Evolutionary conservation across 2,113 vertebrate species (phyloP).

Genomic region (Sigmodon hispidus): DNA sequence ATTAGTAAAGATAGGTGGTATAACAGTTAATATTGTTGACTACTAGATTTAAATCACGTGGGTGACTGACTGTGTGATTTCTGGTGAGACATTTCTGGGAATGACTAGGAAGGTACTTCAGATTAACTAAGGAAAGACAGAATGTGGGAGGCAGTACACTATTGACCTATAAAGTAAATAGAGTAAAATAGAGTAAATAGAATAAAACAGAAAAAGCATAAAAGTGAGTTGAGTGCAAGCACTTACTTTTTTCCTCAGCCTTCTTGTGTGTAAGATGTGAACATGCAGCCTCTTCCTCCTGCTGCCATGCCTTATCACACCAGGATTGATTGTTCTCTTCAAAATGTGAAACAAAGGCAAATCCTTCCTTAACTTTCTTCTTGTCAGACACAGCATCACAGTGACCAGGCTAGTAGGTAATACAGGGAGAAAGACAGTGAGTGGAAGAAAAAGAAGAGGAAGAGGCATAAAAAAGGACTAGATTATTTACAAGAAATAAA

Average conservation of each 20-base stretch:
- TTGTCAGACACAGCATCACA: not conserved
- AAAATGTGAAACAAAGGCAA: not conserved
- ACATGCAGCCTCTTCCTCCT: not conserved
- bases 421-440: not conserved
- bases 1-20: not conserved
- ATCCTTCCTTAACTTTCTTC: not conserved
- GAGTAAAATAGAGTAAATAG: not conserved
- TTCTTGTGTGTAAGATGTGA: not conserved
- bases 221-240: not conserved
- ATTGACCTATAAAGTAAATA: too few species aligned
- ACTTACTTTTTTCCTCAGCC: not conserved
- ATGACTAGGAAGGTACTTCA: not conserved
- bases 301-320: too few species aligned
- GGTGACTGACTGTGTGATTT: too few species aligned
- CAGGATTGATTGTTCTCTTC: not conserved
- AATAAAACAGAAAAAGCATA: not conserved
- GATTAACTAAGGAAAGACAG: not conserved
- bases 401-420: not conserved
- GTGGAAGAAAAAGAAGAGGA: not conserved
- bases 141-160: not conserved
- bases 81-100: not conserved
- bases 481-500: not conserved
- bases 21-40: not conserved
- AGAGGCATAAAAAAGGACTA: not conserved
- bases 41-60: not conserved